Base-by-base conservation (phyloP, 2,888 invertebrate genomes). In the Ornithoptera priamus region DNA sequence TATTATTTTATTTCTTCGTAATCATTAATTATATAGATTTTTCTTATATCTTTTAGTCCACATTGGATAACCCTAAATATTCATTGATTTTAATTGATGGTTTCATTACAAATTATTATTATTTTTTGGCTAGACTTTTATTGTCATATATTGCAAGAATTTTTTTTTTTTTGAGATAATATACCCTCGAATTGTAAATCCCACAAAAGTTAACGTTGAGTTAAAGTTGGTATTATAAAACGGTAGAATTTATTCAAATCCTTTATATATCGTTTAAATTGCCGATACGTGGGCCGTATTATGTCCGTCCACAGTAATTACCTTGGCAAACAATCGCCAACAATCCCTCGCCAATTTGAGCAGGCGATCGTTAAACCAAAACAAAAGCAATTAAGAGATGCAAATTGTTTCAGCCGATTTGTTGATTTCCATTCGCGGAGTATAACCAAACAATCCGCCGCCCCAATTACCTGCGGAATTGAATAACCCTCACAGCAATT, bases 351-450 rank as follows among this genome's bases (percentile, higher is more conserved):
- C 59, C 66, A 64, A 67, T 67, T 67, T 50, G 67, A 67, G 36
- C 63, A 57, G 58, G 62, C 62, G 64, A 56, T 72, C 72, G 66
- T 68, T 67, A 58, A 66, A 70, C 62, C 69, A 72, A 72, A 73
- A 75, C 74, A 74, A 73, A 74, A 70, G 73, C 71, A 73, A 75
- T 75, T 75, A 75, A 73, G 74, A 71, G 62, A 71, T 73, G 69
- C 65, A 71, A 70, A 70, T 70, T 67, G 71, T 62, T 72, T 69
- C 67, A 71, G 63, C 72, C 67, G 71, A 70, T 71, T 62, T 70
- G 71, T 65, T 69, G 63, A 71, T 39, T 72, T 65, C 67, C 65
- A 70, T 63, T 71, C 59, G 63, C 60, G 62, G 69, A 69, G 64
- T 66, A 67, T 67, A 67, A 72, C 64, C 71, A 67, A 71, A 73